Percentiles rank a stretch among this genome's conserved stretches.
These are phyloP conservation scores for Camelus bactrianus DNA, from an alignment of 2,113 vertebrate species.

Conservation along the genomic window DNA sequence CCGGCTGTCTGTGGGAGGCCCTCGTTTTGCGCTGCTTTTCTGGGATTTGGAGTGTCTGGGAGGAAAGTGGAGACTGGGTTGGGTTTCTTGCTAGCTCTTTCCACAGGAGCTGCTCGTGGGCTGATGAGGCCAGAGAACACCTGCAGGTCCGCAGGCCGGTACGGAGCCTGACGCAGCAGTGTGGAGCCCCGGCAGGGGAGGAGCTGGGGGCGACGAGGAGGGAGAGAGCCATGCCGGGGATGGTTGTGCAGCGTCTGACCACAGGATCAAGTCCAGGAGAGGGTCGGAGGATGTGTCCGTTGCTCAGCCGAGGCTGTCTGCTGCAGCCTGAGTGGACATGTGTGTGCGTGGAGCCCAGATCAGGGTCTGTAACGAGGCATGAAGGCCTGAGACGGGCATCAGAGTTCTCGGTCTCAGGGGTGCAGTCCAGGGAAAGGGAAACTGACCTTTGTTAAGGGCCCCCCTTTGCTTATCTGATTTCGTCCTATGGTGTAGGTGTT, in stretches of 20 bases:
- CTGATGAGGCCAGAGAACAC: background rate
- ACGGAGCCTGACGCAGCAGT: background rate
- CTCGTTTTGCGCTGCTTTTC: background rate
- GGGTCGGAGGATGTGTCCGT: background rate
- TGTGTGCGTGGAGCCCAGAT: background rate
- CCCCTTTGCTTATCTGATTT: background rate
- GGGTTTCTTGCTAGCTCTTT: constrained; percentile 6
- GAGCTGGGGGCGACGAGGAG: background rate
- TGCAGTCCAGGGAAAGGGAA: background rate
- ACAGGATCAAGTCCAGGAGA: background rate
- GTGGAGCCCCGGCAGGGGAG: background rate
- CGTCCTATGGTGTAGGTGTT: background rate
- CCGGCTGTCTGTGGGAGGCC: background rate
- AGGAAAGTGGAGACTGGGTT: background rate
- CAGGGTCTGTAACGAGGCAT: background rate
- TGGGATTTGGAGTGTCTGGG: background rate
- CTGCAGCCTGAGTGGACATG: background rate
- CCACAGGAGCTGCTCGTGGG: background rate
- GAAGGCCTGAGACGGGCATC: background rate
- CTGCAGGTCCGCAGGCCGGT: background rate
- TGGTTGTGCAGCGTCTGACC: too few relatives aligned
- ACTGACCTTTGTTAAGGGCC: background rate
- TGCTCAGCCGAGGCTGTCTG: background rate
- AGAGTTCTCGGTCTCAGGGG: background rate
- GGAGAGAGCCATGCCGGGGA: fast-evolving